Conservation (phyloP, 2,797 vertebrate genomes). For the Sebastes cheni region DNA sequence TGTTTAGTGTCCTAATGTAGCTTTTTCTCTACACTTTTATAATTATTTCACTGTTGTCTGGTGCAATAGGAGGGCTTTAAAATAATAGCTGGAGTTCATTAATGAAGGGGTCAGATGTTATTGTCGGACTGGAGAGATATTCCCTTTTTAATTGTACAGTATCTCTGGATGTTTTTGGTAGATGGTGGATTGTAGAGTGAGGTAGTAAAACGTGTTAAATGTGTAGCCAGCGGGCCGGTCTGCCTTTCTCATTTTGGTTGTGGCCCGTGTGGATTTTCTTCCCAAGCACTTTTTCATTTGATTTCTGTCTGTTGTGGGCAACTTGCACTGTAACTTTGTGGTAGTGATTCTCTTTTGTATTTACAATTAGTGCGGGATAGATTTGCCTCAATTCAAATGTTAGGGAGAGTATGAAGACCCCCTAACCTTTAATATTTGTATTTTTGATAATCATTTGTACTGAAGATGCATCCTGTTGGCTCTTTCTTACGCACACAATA, state of each 20-base stretch:
- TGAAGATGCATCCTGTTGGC: not conserved
- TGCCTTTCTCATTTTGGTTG: constrained; percentile 30
- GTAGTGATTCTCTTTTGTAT: constrained; percentile 34
- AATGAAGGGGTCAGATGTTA: constrained; percentile 4
- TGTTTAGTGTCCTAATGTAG: constrained; percentile 30
- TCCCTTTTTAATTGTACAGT: constrained; percentile 41
- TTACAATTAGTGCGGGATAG: not conserved
- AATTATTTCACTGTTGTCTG: constrained; percentile 54
- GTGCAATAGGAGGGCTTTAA: constrained; percentile 67
- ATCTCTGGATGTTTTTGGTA: constrained; percentile 14
- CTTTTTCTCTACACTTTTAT: constrained; percentile 28
- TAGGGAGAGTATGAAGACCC: not conserved
- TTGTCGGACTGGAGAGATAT: not conserved
- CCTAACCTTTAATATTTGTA: constrained; percentile 29
- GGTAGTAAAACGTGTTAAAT: constrained; percentile 13
- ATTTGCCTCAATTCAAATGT: not conserved
- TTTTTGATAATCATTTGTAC: constrained; percentile 45
- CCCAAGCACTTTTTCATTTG: constrained; percentile 56
- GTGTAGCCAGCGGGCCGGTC: constrained; percentile 6
- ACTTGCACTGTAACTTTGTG: constrained; percentile 44
- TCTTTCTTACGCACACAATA: constrained; percentile 6
- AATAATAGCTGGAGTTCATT: not conserved
- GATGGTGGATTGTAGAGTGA: constrained; percentile 30
- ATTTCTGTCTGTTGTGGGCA: constrained; percentile 29
- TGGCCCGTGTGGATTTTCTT: not conserved